These are phyloP conservation scores for Aeoliscus strigatus DNA, from an alignment of 2,797 vertebrate species.

Conservation along the genomic window DNA sequence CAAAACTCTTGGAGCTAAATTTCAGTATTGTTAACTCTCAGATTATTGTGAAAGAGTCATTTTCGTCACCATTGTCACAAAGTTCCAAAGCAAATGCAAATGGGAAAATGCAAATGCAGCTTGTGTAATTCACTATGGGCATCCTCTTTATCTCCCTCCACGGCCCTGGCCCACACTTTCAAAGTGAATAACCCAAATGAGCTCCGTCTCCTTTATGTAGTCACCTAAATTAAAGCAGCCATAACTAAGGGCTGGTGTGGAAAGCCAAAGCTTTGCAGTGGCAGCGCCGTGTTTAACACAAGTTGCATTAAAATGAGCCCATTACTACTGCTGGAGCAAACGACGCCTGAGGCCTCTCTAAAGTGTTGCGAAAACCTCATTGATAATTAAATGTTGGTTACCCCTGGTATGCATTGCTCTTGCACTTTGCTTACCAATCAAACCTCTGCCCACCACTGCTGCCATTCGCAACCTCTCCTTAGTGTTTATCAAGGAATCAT, in stretches of 20 bases:
- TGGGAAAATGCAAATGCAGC: constrained; percentile 41
- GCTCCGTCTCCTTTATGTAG: constrained; percentile 59
- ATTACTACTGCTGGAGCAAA: constrained; percentile 79
- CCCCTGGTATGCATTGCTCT: constrained; percentile 77
- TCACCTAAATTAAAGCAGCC: constrained; percentile 75
- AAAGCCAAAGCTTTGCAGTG: constrained; percentile 71
- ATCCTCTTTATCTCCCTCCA: constrained; percentile 40
- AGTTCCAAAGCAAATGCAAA: constrained; percentile 36
- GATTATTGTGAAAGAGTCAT: constrained; percentile 26
- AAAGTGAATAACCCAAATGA: constrained; percentile 51
- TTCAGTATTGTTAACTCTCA: no score
- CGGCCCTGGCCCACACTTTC: constrained; percentile 24
- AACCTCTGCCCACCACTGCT: constrained; percentile 67
- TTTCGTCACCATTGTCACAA: constrained; percentile 21
- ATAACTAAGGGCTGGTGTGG: constrained; percentile 68
- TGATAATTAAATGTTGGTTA: constrained; percentile 85
- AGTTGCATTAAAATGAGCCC: constrained; percentile 81
- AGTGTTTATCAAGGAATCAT: constrained; percentile 77
- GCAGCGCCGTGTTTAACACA: constrained; percentile 78
- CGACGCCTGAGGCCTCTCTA: constrained; percentile 73
- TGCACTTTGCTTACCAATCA: constrained; percentile 80
- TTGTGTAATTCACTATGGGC: constrained; percentile 28
- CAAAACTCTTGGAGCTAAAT: background rate
- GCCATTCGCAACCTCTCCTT: constrained; percentile 59
- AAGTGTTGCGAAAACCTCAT: constrained; percentile 81